phyloP scores from a whole-genome alignment of 2,888 invertebrate species.

The Dynastes grantii region DNA sequence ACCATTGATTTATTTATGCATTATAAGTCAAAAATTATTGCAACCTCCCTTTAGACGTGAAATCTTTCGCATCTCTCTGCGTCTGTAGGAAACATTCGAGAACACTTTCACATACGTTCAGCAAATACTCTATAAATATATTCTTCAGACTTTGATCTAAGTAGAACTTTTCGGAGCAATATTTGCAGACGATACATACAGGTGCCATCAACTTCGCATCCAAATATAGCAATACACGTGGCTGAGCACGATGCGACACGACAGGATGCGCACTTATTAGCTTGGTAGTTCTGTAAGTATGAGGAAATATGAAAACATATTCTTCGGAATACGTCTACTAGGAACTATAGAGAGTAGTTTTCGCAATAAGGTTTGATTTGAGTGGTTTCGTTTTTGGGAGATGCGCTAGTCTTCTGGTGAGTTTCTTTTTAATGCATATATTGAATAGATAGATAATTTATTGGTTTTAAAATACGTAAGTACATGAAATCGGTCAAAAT shows the following conservation, averaged over 20 bases:
- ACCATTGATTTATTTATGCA: background rate
- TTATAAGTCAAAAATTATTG: background rate
- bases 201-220: conserved; percentile 5
- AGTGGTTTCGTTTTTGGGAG: background rate
- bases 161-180: background rate
- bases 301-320: conserved; percentile 4
- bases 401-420: too few relatives aligned
- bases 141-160: background rate
- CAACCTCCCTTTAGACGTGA: too few relatives aligned
- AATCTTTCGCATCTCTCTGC: too few relatives aligned
- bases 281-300: conserved; percentile 5
- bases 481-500: too few relatives aligned
- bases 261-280: background rate
- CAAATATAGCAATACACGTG: background rate
- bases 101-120: background rate
- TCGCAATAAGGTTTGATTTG: background rate
- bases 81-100: background rate
- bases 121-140: background rate
- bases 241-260: background rate
- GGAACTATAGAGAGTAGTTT: background rate
- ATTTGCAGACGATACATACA: background rate
- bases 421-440: too few relatives aligned
- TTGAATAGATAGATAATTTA: too few relatives aligned
- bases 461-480: too few relatives aligned
- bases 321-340: background rate